phyloP scores from a whole-genome alignment of 2,113 vertebrate species.

The Anser cygnoides region DNA sequence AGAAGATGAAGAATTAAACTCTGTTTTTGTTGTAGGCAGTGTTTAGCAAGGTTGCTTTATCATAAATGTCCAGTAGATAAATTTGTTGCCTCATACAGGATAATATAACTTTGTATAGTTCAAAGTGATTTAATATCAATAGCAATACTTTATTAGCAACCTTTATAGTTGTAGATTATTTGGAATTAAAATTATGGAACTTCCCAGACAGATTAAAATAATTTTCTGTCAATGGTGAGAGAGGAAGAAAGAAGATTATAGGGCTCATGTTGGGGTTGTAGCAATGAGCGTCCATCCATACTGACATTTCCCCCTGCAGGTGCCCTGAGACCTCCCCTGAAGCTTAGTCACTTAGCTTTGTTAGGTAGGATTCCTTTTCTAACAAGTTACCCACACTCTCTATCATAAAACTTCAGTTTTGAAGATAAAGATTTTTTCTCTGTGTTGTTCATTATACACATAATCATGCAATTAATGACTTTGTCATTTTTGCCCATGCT shows the following conservation, averaged over 20 bases:
- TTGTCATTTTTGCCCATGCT: neutral
- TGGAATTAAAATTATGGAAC: neutral
- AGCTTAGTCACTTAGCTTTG: neutral
- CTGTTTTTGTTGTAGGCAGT: neutral
- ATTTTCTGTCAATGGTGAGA: neutral
- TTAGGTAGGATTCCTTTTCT: neutral
- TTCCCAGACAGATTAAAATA: neutral
- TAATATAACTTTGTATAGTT: neutral
- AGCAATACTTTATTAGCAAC: neutral
- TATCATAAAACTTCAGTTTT: neutral
- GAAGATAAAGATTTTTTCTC: neutral
- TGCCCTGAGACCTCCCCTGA: neutral
- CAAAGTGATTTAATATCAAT: neutral
- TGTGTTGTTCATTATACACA: neutral
- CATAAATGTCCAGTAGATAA: neutral
- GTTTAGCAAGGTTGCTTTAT: neutral
- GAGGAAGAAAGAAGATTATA: neutral
- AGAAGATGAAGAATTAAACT: neutral
- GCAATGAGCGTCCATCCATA: neutral
- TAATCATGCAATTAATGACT: neutral
- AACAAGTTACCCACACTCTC: neutral
- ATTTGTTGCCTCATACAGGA: neutral
- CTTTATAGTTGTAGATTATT: neutral
- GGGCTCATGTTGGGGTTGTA: neutral
- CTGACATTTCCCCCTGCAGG: neutral